These are phyloP conservation scores for Diachasma alloeum DNA, from an alignment of 1,140 invertebrate species.

Conservation along the genomic window DNA sequence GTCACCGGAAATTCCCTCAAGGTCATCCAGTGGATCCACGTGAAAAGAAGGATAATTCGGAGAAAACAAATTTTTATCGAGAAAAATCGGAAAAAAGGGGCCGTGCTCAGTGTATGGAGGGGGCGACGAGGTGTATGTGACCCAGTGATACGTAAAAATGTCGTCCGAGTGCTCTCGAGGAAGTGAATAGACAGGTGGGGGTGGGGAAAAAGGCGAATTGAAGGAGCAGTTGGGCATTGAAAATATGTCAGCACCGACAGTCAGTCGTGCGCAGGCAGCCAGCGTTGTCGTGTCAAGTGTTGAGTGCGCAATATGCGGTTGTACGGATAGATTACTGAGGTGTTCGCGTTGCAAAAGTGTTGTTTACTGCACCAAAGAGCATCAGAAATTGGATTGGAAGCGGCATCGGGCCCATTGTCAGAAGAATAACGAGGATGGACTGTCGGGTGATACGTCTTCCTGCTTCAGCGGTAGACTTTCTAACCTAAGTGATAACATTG, in stretches of 20 bases:
- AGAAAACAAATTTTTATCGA: too few species aligned
- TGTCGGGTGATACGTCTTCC: neutral
- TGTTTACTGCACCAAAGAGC: constrained; percentile 81
- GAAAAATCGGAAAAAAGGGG: too few species aligned
- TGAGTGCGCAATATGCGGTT: constrained; percentile 74
- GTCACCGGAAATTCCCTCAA: neutral
- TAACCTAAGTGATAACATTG: constrained; percentile 37
- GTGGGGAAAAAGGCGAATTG: neutral
- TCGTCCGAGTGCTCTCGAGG: neutral
- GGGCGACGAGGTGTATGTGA: neutral
- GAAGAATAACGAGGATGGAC: neutral
- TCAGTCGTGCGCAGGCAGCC: constrained; percentile 44
- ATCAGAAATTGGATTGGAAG: constrained; percentile 81
- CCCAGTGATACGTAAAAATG: neutral
- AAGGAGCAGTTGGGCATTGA: neutral
- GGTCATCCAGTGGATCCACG: too few species aligned
- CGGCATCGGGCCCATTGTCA: constrained; percentile 68
- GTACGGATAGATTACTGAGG: constrained; percentile 72
- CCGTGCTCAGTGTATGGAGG: neutral
- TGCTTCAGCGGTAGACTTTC: constrained; percentile 16
- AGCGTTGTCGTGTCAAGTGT: constrained; percentile 24
- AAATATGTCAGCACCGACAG: constrained; percentile 34
- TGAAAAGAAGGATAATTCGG: too few species aligned
- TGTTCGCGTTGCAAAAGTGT: constrained; percentile 77
- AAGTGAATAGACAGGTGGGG: neutral